Evolutionary conservation across 2,113 vertebrate genomes (phyloP).

Genomic region (Pyrgilauda ruficollis): DNA sequence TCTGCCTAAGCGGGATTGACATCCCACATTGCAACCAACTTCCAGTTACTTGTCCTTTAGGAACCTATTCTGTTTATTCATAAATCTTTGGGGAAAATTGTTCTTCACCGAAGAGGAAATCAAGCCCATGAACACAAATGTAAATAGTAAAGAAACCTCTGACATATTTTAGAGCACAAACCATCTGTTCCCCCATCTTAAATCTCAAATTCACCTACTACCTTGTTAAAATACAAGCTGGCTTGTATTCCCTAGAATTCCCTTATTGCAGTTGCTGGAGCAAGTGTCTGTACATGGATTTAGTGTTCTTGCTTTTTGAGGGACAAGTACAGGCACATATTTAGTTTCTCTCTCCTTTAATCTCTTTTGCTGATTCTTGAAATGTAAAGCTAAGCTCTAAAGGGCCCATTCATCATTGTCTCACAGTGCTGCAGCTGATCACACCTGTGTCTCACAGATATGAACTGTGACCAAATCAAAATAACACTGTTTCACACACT

Average conservation of each 20-base stretch:
- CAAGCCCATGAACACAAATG: not conserved
- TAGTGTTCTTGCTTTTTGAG: not conserved
- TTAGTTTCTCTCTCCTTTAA: not conserved
- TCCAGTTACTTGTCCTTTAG: not conserved
- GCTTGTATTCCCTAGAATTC: not conserved
- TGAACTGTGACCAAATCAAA: slow-evolving; percentile 13
- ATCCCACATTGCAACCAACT: not conserved
- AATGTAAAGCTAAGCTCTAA: slow-evolving; percentile 26
- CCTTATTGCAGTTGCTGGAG: not conserved
- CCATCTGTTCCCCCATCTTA: not conserved
- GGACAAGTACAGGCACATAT: not conserved
- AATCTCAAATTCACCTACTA: not conserved
- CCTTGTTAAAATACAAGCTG: not conserved
- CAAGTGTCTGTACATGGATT: not conserved
- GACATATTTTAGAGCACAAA: not conserved
- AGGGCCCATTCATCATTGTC: slow-evolving; percentile 5
- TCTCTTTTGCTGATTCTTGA: not conserved
- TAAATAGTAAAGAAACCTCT: slow-evolving; percentile 5
- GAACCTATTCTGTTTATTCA: not conserved
- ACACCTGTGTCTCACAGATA: not conserved
- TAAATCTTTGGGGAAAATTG: not conserved
- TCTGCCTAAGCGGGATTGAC: not conserved
- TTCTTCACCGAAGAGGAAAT: not conserved
- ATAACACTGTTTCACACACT: not conserved
- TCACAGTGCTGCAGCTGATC: not conserved